Base-by-base conservation (phyloP, 2,113 vertebrate species). In the Channa argus region DNA sequence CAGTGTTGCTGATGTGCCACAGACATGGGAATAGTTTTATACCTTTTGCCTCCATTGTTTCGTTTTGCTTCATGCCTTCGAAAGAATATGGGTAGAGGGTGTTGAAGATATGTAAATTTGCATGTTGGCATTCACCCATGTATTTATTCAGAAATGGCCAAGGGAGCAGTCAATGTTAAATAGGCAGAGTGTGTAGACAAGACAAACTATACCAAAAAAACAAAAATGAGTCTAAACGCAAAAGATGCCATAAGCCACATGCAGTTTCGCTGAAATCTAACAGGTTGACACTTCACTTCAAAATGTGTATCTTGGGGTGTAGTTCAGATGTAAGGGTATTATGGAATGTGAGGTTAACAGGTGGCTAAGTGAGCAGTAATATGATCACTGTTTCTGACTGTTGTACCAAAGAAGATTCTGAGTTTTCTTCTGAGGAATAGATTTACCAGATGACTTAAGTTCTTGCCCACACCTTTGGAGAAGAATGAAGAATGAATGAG, bases 1-100 rank as follows among this genome's bases (percentile, higher is more conserved):
- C 41, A 15, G 33, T 69, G 69, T 78, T 41, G 51, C 61, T 39
- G 33, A 79, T 78, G 77, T 66, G 9, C 44, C 12, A 61, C 51
- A 77, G 53, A 77, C 54, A 24, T 14, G n/a, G 38, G 7, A 58
- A 3, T 24, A 24, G 24, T 24, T 24, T 24, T 24, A 50, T 68
- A 41, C 0, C 24, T 51, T 37, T 59, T 54, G 4, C 10, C 39
- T 38, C 11, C 15, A n/a, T 10, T 37, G 47, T 11, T 34, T 61
- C 8, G 37, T 24, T 52, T 67, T 52, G 8, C 36, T 61, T 61
- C 2, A 44, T 37, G 4, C 1, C 10, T 61, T 15, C 1, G 0
- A 10, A n/a, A 65, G 13, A 15, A 55, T 69, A 47, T 4, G 3
- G 5, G 55, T 1, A 8, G 8, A 5, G 5, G 13, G 47, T 43